Base-by-base conservation (phyloP, 2,797 vertebrate genomes). In the Malacoctenus gilli region DNA sequence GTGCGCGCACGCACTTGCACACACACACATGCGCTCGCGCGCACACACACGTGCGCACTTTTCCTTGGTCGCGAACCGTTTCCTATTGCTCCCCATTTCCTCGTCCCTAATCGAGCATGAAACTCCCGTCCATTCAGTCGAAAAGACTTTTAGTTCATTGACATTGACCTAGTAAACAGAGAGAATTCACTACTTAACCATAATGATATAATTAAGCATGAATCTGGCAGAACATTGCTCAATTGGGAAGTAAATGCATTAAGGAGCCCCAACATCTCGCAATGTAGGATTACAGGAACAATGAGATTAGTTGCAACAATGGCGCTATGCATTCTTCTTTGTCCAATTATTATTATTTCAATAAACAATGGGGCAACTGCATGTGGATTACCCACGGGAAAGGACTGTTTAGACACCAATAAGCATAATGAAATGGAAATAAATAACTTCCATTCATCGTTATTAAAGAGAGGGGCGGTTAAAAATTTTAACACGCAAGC, bases 261-360 rank as follows among this genome's bases (percentile, higher is more conserved):
- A 66, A 70, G 80, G 52, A 69, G 68, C 56, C 56, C 71, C 73
- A 79, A 85, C 75, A 83, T 84, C 57, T 32, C 54, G 59, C 71
- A 49, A 49, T 78, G 72, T 85, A 44, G 84, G 81, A 86, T 88
- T 86, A 86, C 52, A 78, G 65, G 62, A 73, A 76, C 81, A 87
- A 76, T 76, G 49, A 82, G 84, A 85, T 89, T 82, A 80, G 56
- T 69, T 4, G 49, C 23, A 65, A 84, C 76, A 87, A 80, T 71
- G 58, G 63, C 57, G 63, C 51, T 52, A 59, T 75, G 65, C 56
- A 66, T 83, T 80, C 43, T 76, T 47, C 50, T 44, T 38, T 47
- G 11, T 36, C 62, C 39, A 35, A 49, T 75, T 41, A 68, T 65
- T 63, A 77, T 63, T 31, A 48, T 65, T 61, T 59, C 36, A 21